Evolutionary conservation across 64 coral and sea anemone genomes (phyloP).

Genomic region (Porites lutea): DNA sequence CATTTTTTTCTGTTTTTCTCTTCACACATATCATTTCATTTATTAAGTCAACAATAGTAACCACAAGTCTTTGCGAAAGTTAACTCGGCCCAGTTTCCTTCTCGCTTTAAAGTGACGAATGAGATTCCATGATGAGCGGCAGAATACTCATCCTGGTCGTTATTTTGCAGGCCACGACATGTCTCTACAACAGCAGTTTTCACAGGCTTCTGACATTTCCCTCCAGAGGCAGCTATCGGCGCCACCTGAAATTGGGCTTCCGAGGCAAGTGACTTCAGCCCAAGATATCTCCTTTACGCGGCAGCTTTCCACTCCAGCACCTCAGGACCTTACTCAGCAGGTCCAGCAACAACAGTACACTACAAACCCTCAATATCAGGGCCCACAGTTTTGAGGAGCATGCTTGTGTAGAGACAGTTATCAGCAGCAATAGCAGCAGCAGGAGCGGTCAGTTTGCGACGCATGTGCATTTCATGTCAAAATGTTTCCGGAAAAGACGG

Average conservation of each 20-base stretch:
- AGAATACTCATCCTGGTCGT: neutral
- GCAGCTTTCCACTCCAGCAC: constrained; percentile 53
- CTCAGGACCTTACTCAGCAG: constrained; percentile 68
- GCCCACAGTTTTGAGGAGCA: constrained; percentile 28
- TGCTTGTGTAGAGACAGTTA: too few species aligned
- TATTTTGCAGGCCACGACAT: constrained; percentile 31
- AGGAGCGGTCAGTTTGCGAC: neutral
- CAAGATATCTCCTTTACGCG: constrained; percentile 65
- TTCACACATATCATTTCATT: too few species aligned
- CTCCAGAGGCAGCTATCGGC: constrained; percentile 68
- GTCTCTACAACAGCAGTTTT: constrained; percentile 39
- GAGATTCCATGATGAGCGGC: too few species aligned
- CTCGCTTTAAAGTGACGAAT: too few species aligned
- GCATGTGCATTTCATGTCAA: neutral
- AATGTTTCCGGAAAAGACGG: neutral
- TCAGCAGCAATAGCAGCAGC: neutral
- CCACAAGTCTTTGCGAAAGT: too few species aligned
- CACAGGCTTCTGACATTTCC: constrained; percentile 12
- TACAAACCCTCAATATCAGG: constrained; percentile 57
- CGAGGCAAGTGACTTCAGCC: constrained; percentile 8
- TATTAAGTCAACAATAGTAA: too few species aligned
- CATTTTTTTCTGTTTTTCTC: too few species aligned
- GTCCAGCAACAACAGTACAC: constrained; percentile 68
- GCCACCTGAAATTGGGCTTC: constrained; percentile 23
- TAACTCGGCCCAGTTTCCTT: too few species aligned